These are phyloP conservation scores for Channa maculata DNA, from an alignment of 2,113 vertebrate species.

Conservation along the genomic window DNA sequence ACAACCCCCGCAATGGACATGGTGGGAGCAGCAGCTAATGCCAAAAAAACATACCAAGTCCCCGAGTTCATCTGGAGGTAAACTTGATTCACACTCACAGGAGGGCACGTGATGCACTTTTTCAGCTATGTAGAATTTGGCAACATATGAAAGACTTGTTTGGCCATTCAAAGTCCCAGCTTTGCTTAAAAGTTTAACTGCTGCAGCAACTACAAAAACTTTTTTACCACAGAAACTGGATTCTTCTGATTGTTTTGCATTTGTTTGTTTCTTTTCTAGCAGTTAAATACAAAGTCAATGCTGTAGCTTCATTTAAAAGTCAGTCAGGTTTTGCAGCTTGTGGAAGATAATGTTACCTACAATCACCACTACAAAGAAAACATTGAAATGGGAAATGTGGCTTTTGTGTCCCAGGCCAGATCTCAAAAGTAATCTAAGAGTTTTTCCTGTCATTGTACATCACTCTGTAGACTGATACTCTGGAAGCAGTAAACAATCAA, in stretches of 20 bases:
- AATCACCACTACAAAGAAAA: neutral
- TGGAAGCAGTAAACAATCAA: neutral
- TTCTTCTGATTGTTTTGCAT: neutral
- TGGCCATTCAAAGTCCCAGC: slow-evolving; percentile 13
- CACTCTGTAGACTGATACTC: neutral
- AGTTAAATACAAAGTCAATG: neutral
- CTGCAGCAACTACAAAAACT: neutral
- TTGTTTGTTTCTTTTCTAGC: neutral
- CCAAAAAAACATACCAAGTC: slow-evolving; percentile 54
- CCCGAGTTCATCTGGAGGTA: slow-evolving; percentile 73
- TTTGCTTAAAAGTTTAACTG: neutral
- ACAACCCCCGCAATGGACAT: slow-evolving; percentile 52
- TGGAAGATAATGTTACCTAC: neutral
- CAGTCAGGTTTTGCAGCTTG: neutral
- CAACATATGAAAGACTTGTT: slow-evolving; percentile 37
- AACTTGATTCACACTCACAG: slow-evolving; percentile 52
- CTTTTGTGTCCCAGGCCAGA: neutral
- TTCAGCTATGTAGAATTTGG: slow-evolving; percentile 41
- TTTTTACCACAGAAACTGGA: neutral
- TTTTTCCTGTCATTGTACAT: neutral
- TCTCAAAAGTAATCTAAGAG: neutral
- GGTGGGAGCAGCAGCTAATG: slow-evolving; percentile 51
- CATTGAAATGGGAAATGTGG: neutral
- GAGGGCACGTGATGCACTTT: slow-evolving; percentile 41
- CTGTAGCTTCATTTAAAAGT: neutral